These are phyloP conservation scores for Cyanistes caeruleus DNA, from an alignment of 2,113 vertebrate species.

Conservation along the genomic window DNA sequence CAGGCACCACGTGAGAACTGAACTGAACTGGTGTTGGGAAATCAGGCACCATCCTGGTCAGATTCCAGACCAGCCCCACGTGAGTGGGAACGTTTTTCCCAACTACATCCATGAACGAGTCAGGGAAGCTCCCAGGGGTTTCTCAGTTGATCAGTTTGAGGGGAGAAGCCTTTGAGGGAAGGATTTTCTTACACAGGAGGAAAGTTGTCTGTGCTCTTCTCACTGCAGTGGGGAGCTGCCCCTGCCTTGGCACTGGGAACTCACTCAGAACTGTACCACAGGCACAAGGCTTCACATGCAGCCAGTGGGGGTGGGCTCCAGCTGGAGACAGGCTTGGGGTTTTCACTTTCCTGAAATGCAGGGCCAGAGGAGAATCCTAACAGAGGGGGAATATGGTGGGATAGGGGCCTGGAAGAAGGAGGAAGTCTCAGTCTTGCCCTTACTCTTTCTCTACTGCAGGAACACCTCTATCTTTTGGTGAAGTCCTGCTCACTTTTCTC, in stretches of 20 bases:
- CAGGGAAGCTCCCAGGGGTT: not conserved
- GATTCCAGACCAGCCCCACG: not conserved
- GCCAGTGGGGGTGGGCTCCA: not conserved
- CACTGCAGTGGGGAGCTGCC: too few relatives aligned
- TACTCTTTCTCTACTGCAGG: not conserved
- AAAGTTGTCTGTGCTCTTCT: not conserved
- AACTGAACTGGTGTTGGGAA: not conserved
- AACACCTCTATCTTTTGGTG: not conserved
- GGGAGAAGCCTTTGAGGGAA: not conserved
- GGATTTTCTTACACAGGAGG: rapidly evolving
- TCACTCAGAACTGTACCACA: rapidly evolving
- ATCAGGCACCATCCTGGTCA: not conserved
- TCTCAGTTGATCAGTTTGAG: not conserved
- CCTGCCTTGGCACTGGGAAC: not conserved
- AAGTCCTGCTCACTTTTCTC: not conserved
- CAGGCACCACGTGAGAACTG: not conserved
- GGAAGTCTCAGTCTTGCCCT: not conserved
- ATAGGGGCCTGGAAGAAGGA: not conserved
- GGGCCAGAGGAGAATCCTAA: not conserved
- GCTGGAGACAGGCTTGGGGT: not conserved
- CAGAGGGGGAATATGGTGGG: not conserved
- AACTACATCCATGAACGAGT: rapidly evolving
- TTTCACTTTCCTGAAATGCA: not conserved
- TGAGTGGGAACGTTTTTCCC: not conserved
- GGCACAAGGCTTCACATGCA: rapidly evolving